Conservation (phyloP, 2,113 vertebrate species). For the Pterocles orientalis region DNA sequence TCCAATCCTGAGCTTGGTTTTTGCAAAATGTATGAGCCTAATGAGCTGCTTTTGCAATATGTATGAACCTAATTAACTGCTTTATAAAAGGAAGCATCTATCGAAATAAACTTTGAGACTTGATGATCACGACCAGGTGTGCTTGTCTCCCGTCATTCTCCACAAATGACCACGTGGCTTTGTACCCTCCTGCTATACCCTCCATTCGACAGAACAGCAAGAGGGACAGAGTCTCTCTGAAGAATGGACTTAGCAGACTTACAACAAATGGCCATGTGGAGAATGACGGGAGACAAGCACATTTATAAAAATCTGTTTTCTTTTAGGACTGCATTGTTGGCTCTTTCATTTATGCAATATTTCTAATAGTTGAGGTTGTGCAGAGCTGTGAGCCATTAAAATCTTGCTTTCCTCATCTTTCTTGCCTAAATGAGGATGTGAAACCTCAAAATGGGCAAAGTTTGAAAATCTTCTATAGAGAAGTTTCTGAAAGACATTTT, state of each 20-base stretch:
- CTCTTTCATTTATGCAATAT: neutral
- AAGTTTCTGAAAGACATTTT: neutral
- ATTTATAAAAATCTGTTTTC: neutral
- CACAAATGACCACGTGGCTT: no score
- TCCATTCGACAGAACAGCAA: neutral
- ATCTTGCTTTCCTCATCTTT: neutral
- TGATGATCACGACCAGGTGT: no score
- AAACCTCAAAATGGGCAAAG: neutral
- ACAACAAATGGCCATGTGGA: no score
- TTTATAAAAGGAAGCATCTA: no score
- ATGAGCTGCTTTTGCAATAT: no score
- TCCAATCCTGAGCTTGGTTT: no score
- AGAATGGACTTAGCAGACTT: neutral
- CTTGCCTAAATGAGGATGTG: neutral
- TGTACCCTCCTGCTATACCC: rapidly evolving
- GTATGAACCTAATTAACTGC: no score
- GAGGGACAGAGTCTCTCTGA: neutral
- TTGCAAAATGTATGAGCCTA: no score
- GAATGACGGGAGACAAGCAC: no score
- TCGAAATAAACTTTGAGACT: no score
- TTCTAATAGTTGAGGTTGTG: neutral
- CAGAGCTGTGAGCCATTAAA: neutral
- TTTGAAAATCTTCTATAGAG: neutral
- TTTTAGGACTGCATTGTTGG: neutral
- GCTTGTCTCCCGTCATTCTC: no score